Percentiles rank a stretch among this genome's conserved stretches.
Conservation (phyloP, 2,797 vertebrate genomes). For the Halcyon leucocephala region DNA sequence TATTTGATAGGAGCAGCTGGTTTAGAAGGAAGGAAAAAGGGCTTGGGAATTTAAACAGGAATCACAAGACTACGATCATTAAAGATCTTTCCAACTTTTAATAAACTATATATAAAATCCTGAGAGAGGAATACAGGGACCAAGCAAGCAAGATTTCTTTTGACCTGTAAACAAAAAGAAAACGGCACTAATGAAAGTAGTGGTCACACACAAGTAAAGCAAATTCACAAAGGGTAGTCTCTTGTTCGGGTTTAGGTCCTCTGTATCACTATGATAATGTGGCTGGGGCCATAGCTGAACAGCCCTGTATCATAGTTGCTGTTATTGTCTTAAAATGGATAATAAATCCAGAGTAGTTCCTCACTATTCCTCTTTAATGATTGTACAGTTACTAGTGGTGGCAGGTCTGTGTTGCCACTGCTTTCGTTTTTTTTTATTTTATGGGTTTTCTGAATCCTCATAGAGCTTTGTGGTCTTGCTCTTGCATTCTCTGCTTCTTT, state of each 20-base stretch:
- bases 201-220: not conserved
- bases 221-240: not conserved
- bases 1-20: not conserved
- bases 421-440: not conserved
- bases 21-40: not conserved
- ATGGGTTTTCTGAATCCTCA: not conserved
- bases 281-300: not conserved
- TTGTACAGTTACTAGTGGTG: not conserved
- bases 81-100: not conserved
- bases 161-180: not conserved
- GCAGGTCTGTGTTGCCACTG: not conserved
- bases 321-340: not conserved
- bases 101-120: not conserved
- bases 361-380: not conserved
- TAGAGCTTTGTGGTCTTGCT: not conserved
- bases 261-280: not conserved
- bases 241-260: not conserved
- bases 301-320: not conserved
- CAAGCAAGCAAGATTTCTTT: not conserved
- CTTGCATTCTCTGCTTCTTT: not conserved
- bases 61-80: not conserved
- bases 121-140: not conserved
- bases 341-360: not conserved
- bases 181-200: not conserved
- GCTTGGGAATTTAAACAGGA: not conserved